Evolutionary conservation across 2,888 invertebrate species (phyloP), one percentile per base, ranked within the genome.

Genomic region (Drosophila fungiperda): DNA sequence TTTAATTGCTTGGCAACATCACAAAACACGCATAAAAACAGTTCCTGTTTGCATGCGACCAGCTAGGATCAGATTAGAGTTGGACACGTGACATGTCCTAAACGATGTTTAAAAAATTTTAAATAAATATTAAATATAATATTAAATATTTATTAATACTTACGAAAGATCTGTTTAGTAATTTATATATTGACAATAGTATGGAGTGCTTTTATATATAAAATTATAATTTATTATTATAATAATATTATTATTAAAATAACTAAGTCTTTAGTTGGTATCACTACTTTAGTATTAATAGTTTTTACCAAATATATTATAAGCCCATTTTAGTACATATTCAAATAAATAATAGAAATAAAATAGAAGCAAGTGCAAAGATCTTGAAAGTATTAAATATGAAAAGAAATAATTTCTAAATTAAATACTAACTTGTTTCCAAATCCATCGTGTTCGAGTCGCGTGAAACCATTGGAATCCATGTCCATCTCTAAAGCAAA

Each of bases 1-100:
- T 83, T 88, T 85, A 84, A 86, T 84, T 84, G 86, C 87, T 78
- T 73, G 73, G 78, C 85, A 87, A 73, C 78, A 80, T 87, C 73
- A 68, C 69, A 87, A 84, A 72, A 67, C 74, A 78, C 61, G 75
- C 65, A 78, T 12, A 53, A 45, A 63, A 49, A 55, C 53, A 35
- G 26, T 54, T 36, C 15, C 33, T 38, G 36, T 48, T 5, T 35
- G 8, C 50, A 20, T 35, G 0, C 38, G 26, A 64, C 42, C 32
- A 20, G 45, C 42, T 35, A 42, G 48, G 23, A 54, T 26, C 23
- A 26, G 17, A 12, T 4, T 17, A 35, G 67, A 33, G 67, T 36
- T 54, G 48, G 6, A 9, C 38, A n/a, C 38, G 32, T 48, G 45
- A 29, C 3, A n/a, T n/a, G 26, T 35, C 20, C 15, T 11, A n/a